Conservation (phyloP, 2,113 vertebrate species). For the Haemorhous mexicanus region DNA sequence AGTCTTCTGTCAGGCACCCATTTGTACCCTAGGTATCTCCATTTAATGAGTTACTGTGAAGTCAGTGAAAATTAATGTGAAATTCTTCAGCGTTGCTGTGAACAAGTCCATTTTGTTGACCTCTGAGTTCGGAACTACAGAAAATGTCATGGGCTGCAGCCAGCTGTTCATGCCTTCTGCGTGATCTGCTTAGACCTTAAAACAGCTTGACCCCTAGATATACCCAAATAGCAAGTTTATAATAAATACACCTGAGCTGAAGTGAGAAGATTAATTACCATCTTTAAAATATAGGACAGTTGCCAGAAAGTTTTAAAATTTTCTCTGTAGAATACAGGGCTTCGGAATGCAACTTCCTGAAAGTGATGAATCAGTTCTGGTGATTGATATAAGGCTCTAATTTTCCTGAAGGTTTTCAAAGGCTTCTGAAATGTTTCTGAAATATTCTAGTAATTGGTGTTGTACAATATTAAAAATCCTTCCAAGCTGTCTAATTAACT, state of each 20-base stretch:
- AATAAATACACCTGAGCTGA: neutral
- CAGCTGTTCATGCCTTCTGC: neutral
- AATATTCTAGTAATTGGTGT: neutral
- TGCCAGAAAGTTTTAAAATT: neutral
- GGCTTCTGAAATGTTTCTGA: slow-evolving; percentile 12
- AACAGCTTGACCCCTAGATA: neutral
- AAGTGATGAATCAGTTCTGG: neutral
- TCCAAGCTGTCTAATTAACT: slow-evolving; percentile 16
- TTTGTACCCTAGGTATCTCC: neutral
- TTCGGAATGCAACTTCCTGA: neutral
- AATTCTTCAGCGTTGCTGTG: neutral
- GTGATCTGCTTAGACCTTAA: neutral
- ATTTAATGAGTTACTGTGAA: neutral
- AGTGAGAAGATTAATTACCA: neutral
- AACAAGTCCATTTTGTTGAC: neutral
- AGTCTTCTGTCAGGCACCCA: neutral
- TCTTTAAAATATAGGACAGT: neutral
- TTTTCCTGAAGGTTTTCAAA: slow-evolving; percentile 22
- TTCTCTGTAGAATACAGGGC: neutral
- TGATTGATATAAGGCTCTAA: neutral
- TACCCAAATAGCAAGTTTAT: neutral
- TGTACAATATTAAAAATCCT: slow-evolving; percentile 23
- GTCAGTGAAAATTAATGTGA: neutral
- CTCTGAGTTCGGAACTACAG: neutral
- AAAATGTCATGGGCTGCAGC: neutral